These are phyloP conservation scores for Temnothorax rugatulus DNA, from an alignment of 2,888 invertebrate genomes.

Conservation along the genomic window DNA sequence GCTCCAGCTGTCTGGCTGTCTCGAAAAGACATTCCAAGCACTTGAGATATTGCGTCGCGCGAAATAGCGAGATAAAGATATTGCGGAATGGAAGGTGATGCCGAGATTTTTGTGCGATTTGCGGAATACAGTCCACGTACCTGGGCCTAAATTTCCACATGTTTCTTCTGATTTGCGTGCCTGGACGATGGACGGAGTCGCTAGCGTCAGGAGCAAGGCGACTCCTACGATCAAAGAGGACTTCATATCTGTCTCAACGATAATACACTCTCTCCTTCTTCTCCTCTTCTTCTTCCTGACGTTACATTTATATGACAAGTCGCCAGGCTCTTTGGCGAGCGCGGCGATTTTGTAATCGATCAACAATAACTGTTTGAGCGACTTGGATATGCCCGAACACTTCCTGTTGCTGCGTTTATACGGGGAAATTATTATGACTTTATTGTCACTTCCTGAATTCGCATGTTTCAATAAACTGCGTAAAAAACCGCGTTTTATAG, in stretches of 20 bases:
- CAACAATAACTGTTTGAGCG: conserved; percentile 42
- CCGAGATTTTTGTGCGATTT: neutral
- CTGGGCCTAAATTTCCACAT: conserved; percentile 71
- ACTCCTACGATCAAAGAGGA: conserved; percentile 44
- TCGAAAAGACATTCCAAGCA: neutral
- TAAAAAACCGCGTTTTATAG: conserved; percentile 27
- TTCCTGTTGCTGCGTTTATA: conserved; percentile 49
- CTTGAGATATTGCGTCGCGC: too few relatives aligned
- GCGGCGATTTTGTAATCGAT: conserved; percentile 36
- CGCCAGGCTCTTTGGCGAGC: neutral
- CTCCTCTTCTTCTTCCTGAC: conserved; percentile 34
- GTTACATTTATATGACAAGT: conserved; percentile 66
- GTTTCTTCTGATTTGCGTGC: conserved; percentile 51
- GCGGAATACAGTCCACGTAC: conserved; percentile 48
- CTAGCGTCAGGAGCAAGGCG: conserved; percentile 57
- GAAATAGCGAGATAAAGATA: too few relatives aligned
- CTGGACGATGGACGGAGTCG: conserved; percentile 46
- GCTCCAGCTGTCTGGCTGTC: neutral
- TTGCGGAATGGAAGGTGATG: too few relatives aligned
- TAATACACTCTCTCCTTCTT: conserved; percentile 9
- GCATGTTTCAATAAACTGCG: conserved; percentile 8
- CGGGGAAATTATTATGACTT: conserved; percentile 27
- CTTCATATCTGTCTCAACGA: conserved; percentile 65
- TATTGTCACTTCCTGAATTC: conserved; percentile 37
- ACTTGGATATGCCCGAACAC: conserved; percentile 6